These are phyloP conservation scores for Ceuthmochares aereus DNA, from an alignment of 2,113 vertebrate species.

Conservation along the genomic window DNA sequence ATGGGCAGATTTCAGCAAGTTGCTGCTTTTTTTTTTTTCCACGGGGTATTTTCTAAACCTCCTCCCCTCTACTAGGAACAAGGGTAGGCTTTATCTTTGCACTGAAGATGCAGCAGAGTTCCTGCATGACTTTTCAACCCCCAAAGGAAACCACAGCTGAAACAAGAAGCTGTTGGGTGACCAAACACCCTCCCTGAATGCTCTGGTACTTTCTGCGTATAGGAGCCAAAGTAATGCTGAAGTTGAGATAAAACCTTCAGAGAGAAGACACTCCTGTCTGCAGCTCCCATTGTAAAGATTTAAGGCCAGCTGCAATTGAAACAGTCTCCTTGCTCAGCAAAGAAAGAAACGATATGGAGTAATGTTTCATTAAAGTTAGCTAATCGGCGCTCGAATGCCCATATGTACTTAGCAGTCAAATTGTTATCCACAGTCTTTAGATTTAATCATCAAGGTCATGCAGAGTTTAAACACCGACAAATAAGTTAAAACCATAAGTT, in stretches of 20 bases:
- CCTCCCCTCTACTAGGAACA: neutral
- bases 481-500: neutral
- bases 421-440: neutral
- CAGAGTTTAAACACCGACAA: conserved; percentile 25
- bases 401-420: neutral
- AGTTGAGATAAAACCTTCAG: neutral
- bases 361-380: conserved; percentile 28
- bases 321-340: conserved; percentile 28
- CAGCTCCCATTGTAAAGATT: neutral
- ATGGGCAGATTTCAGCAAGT: neutral
- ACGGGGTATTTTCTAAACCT: neutral
- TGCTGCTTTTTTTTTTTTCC: neutral
- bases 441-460: conserved; percentile 20
- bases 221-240: neutral
- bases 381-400: neutral
- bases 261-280: neutral
- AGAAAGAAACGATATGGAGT: neutral
- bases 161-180: conserved; percentile 15
- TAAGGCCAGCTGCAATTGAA: neutral
- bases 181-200: neutral
- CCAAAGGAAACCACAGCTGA: conserved; percentile 33
- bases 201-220: neutral
- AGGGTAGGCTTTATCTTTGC: neutral
- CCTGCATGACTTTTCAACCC: conserved; percentile 7
- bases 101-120: neutral